These are phyloP conservation scores for Phocoena sinus DNA, from an alignment of 2,113 vertebrate species.

Conservation along the genomic window DNA sequence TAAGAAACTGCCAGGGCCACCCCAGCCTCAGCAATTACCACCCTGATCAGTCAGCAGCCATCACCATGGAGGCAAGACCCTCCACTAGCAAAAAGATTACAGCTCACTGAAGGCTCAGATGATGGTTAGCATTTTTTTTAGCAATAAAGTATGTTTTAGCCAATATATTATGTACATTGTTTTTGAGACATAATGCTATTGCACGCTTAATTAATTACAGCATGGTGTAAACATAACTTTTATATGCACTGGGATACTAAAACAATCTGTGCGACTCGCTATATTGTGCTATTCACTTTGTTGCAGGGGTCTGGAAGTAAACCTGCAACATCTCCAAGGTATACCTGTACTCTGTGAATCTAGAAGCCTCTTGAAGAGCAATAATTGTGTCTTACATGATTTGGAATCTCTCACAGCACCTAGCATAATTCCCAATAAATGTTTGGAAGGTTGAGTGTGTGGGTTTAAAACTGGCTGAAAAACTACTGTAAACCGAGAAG, in stretches of 20 bases:
- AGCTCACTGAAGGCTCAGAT: background rate
- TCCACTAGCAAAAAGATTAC: background rate
- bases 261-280: background rate
- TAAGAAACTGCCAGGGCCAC: background rate
- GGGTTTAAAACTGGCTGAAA: background rate
- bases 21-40: background rate
- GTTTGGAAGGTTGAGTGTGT: background rate
- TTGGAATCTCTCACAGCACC: background rate
- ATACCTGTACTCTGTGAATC: background rate
- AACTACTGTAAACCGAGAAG: background rate
- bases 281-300: background rate
- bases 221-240: background rate
- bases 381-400: background rate
- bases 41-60: background rate
- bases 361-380: background rate
- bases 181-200: background rate
- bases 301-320: background rate
- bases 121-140: background rate
- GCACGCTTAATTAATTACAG: background rate
- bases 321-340: background rate
- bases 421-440: background rate
- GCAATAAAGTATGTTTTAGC: background rate
- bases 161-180: background rate
- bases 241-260: background rate
- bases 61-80: background rate